Base-by-base conservation (phyloP, 1,140 invertebrate species). In the Conopomorpha cramerella region DNA sequence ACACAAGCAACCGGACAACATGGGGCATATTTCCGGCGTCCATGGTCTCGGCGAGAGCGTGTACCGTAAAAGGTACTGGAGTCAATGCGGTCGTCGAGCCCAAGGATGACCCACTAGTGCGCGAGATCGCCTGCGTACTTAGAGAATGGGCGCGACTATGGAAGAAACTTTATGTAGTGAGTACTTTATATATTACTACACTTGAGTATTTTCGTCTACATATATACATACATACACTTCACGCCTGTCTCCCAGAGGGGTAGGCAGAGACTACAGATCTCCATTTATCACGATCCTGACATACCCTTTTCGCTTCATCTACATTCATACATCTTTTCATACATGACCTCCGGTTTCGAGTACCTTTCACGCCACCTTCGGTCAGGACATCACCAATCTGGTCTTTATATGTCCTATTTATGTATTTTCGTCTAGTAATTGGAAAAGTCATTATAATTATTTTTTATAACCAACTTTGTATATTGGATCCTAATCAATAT, bases 101-200 rank as follows among this genome's bases (percentile, higher is more conserved):
- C 46, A 91, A 88, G 64, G 92, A 94, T 59, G 93, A 96, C 79
- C 84, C 89, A 1, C 86, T 94, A n/a, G 90, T 95, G 0, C 81
- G 86, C 30, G 93, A 96, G 77, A 91, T 95, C n/a, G 91, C 92
- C 2, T 82, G 89, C 37, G 93, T 96, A 0, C 78, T 96, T 8
- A 78, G 93, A 63, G 95, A 98, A 86, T 98, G 95, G 95, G 90
- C 87, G 16, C 76, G 87, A 43, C 89, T 95, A 38, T 96, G 93
- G 93, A 95, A 95, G 58, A 86, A 86, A 38, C 79, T 95, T 8
- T 96, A 89, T 82, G 88, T 94, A 78, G 92, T 92, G 77, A 79
- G 85, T 79, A 16, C 26, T 13, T 6, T 17, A 16, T 26, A 29
- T 26, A 36, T 36, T 41, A 30, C 36, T 16, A 18, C 16, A n/a